Percentiles rank a stretch among this genome's conserved stretches.
Evolutionary conservation across 2,113 vertebrate genomes (phyloP).

Genomic region (Pterocles burchelli): DNA sequence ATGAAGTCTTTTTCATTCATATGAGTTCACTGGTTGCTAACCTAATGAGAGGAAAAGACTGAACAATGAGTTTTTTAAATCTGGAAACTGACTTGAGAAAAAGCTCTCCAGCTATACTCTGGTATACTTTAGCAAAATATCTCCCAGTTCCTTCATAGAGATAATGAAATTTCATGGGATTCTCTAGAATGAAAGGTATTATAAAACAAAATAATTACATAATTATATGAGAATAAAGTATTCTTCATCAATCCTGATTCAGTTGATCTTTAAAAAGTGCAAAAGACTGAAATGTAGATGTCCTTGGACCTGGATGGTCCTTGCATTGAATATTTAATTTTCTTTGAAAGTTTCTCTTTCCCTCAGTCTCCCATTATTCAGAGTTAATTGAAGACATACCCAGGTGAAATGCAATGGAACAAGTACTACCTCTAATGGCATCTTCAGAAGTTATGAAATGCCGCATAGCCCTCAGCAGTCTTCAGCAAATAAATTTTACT

Average conservation of each 20-base stretch:
- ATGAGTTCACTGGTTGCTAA: not conserved
- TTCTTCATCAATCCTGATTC: not conserved
- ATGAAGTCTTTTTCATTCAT: not conserved
- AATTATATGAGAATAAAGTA: constrained; percentile 8
- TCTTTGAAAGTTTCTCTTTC: not conserved
- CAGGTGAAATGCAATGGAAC: not conserved
- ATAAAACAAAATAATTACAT: constrained; percentile 10
- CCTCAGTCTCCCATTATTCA: not conserved
- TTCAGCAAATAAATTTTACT: not conserved
- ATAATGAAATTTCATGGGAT: not conserved
- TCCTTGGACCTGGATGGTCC: not conserved
- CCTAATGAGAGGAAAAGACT: not conserved
- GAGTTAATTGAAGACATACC: not conserved
- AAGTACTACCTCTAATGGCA: not conserved
- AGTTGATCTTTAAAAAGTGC: not conserved
- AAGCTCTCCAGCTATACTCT: not conserved
- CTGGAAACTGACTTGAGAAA: not conserved
- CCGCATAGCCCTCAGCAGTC: not conserved
- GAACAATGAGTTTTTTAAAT: not conserved
- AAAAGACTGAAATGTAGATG: not conserved
- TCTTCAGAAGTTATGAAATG: not conserved
- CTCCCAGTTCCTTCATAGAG: not conserved
- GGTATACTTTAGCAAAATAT: not conserved
- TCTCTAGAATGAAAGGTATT: not conserved
- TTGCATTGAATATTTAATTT: not conserved